Evolutionary conservation across 2,113 vertebrate species (phyloP).

Genomic region (cattle (Bos taurus)): DNA sequence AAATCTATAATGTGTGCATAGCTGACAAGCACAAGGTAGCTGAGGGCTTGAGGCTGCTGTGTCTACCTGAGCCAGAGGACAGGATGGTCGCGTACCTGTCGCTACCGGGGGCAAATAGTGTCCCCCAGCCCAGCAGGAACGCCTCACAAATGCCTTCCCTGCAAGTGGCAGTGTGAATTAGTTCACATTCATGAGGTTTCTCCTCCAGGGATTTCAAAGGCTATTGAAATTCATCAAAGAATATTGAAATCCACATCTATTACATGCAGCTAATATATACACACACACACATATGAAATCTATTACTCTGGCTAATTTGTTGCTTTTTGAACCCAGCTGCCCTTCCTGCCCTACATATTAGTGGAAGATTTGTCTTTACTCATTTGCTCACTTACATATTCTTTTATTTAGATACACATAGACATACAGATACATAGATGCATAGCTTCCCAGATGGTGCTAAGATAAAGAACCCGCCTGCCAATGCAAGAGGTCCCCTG

Average conservation of each 20-base stretch:
- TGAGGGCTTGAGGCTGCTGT: rapidly evolving
- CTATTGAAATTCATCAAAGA: neutral
- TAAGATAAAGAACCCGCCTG: neutral
- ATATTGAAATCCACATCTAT: neutral
- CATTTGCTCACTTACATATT: neutral
- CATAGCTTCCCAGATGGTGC: neutral
- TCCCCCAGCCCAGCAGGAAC: rapidly evolving
- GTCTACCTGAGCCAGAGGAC: rapidly evolving
- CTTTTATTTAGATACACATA: neutral
- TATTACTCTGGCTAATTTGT: neutral
- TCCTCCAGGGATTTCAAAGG: neutral
- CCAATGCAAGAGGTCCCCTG: neutral
- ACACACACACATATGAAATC: neutral
- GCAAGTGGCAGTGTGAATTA: no score
- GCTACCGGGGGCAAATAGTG: rapidly evolving
- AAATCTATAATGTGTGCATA: no score
- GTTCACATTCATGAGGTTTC: neutral
- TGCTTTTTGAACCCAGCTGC: neutral
- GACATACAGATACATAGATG: neutral
- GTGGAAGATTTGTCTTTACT: neutral
- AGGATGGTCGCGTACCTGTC: neutral
- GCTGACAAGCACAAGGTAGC: rapidly evolving
- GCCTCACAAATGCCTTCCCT: neutral
- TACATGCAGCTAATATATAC: neutral
- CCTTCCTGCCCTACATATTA: neutral